Evolutionary conservation across 2,797 vertebrate species (phyloP), one percentile per base, ranked within the genome.

Genomic region (Pipistrellus nathusii): DNA sequence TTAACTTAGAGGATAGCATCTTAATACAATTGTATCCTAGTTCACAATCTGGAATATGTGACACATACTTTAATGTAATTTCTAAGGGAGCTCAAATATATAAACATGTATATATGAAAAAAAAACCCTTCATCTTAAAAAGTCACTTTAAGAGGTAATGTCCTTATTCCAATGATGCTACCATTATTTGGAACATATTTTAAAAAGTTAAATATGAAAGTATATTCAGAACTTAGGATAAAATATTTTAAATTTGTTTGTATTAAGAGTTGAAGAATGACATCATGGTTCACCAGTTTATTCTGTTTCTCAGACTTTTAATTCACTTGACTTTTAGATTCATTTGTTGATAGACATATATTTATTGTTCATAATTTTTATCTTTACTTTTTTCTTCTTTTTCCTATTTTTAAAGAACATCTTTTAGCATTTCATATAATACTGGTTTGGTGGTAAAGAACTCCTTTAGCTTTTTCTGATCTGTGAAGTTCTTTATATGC

Each of bases 101-200:
- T 59, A 48, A 80, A 96, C 73, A 46, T 35, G 21, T 75, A 6
- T 80, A 53, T n/a, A 80, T 64, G 35, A 3, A 80, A 71, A 87
- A 77, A 75, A 25, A 44, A 5, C 5, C n/a, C n/a, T 38, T 87
- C 86, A 35, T 84, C 15, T 88, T 80, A 86, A 90, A 91, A 78
- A 64, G 5, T 64, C 62, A 59, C 51, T 76, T 82, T 91, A 69
- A 66, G 30, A 80, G 5, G 64, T 44, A 81, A 80, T 30, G 2
- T 0, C 46, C 46, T 13, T 81, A 77, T 72, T 84, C 15, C 83
- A 66, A 62, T n/a, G 55, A 25, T 84, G 3, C 7, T 75, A 7
- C 23, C 32, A 38, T 77, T 82, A 18, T 83, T 59, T 68, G 12
- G 27, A 68, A 59, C 9, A 44, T 57, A 32, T 66, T 68, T 76